Evolutionary conservation across 2,888 invertebrate species (phyloP).

Genomic region (Athalia rosae): DNA sequence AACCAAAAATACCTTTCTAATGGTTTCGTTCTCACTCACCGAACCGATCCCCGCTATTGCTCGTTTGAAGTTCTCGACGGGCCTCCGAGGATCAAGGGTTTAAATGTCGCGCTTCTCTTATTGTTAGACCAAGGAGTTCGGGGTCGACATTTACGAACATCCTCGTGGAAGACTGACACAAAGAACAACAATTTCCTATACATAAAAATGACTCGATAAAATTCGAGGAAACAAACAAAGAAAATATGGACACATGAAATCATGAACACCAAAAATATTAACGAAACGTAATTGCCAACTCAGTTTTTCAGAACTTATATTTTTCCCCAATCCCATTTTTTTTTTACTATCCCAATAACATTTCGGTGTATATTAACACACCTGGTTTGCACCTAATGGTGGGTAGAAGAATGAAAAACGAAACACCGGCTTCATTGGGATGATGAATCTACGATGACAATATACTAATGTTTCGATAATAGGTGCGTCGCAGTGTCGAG

Average conservation of each 20-base stretch:
- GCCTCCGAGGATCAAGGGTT: not conserved
- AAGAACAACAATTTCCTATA: not conserved
- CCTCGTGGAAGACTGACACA: not conserved
- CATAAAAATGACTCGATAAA: too few relatives aligned
- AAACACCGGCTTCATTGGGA: too few relatives aligned
- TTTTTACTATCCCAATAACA: too few relatives aligned
- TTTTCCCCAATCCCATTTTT: too few relatives aligned
- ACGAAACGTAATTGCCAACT: too few relatives aligned
- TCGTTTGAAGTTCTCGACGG: not conserved
- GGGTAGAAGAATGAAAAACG: too few relatives aligned
- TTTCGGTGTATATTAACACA: too few relatives aligned
- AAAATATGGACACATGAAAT: not conserved
- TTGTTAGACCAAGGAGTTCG: slow-evolving; percentile 11
- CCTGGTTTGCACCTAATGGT: too few relatives aligned
- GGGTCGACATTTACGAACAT: slow-evolving; percentile 23
- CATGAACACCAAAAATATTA: not conserved
- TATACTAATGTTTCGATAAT: too few relatives aligned
- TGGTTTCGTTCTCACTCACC: slow-evolving; percentile 30
- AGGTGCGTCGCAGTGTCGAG: too few relatives aligned
- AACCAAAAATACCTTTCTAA: slow-evolving; percentile 34
- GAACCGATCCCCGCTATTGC: not conserved
- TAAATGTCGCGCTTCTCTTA: not conserved
- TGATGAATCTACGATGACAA: too few relatives aligned
- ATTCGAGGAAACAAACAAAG: not conserved
- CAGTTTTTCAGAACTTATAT: too few relatives aligned